Percentiles rank a stretch among this genome's conserved stretches.
Conservation (phyloP, 2,797 vertebrate species). For the Lepilemur septentrionalis region DNA sequence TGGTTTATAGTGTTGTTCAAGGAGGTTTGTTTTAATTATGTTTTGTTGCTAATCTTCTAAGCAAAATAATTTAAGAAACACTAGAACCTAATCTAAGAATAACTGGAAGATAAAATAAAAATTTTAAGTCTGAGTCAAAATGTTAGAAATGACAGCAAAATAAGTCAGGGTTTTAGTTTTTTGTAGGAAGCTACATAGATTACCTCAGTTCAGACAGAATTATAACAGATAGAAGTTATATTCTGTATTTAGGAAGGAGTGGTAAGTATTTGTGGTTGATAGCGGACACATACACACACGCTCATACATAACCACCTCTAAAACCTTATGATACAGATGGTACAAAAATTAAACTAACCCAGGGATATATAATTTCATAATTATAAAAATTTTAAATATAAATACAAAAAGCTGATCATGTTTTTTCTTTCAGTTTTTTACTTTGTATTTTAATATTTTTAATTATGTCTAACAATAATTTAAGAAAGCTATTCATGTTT, state of each 20-base stretch:
- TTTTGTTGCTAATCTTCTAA: background rate
- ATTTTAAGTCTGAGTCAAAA: conserved; percentile 16
- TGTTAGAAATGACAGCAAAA: conserved; percentile 2
- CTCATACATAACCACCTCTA: background rate
- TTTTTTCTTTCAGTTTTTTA: background rate
- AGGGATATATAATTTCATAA: background rate
- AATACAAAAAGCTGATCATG: background rate
- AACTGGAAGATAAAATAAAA: conserved; percentile 11
- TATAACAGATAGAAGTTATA: background rate
- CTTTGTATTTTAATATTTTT: background rate
- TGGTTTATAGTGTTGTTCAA: background rate
- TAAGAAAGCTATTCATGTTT: background rate
- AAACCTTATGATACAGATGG: background rate
- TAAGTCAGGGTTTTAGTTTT: conserved; percentile 3
- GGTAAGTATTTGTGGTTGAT: background rate
- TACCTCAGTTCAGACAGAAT: background rate
- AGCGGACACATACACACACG: no score
- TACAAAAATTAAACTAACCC: background rate
- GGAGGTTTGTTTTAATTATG: background rate
- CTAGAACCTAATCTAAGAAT: conserved; percentile 24
- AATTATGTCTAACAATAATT: background rate
- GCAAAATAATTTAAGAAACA: conserved; percentile 24
- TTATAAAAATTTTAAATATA: background rate
- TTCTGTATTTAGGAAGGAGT: background rate
- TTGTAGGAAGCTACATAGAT: background rate